These are phyloP conservation scores for Protosalanx chinensis DNA, from an alignment of 2,797 vertebrate genomes.

Conservation along the genomic window DNA sequence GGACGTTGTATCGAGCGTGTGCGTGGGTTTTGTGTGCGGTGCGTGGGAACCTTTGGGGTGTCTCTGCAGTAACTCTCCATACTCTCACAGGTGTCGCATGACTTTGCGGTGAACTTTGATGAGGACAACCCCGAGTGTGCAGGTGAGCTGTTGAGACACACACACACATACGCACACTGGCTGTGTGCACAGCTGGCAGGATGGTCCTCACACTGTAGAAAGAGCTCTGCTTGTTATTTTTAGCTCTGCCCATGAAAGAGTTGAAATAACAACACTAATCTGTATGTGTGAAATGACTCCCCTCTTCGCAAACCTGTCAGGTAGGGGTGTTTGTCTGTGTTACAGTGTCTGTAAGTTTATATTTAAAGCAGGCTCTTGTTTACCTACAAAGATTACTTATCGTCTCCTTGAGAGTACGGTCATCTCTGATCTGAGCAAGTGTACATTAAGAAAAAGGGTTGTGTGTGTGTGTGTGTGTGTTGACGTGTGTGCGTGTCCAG, in stretches of 20 bases:
- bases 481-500: slow-evolving; percentile 69
- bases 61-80: slow-evolving; percentile 27
- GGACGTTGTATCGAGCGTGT: not conserved
- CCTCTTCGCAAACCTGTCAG: slow-evolving; percentile 37
- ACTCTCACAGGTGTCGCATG: slow-evolving; percentile 87
- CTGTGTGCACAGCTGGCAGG: slow-evolving; percentile 35
- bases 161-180: slow-evolving; percentile 10
- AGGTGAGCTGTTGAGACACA: slow-evolving; percentile 72
- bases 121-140: slow-evolving; percentile 99
- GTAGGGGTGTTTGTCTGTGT: slow-evolving; percentile 9
- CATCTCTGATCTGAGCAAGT: too few relatives aligned
- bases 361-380: not conserved
- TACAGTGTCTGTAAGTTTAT: slow-evolving; percentile 15
- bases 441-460: not conserved
- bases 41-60: slow-evolving; percentile 20
- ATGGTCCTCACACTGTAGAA: slow-evolving; percentile 31
- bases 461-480: slow-evolving; percentile 7
- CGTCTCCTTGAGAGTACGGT: slow-evolving; percentile 10
- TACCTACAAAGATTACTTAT: slow-evolving; percentile 10
- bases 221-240: slow-evolving; percentile 51
- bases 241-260: slow-evolving; percentile 35
- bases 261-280: slow-evolving; percentile 69
- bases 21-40: not conserved
- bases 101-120: slow-evolving; percentile 99
- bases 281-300: slow-evolving; percentile 69